Evolutionary conservation across 2,113 vertebrate species (phyloP).

Genomic region (Ascaphus truei): DNA sequence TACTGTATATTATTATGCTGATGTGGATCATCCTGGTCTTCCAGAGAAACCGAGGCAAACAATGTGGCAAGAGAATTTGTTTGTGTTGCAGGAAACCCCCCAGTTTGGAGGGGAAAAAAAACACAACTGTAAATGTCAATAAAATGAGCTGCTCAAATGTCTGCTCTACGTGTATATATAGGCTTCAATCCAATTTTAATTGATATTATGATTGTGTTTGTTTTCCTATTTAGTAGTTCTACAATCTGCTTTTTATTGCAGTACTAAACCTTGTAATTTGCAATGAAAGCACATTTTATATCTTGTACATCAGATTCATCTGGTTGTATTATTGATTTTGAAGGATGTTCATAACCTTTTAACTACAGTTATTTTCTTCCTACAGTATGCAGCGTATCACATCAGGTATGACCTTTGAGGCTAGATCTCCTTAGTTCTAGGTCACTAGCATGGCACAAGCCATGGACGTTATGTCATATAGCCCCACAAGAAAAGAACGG

Average conservation of each 20-base stretch:
- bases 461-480: background rate
- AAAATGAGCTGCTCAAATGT: background rate
- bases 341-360: background rate
- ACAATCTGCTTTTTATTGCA: constrained; percentile 1
- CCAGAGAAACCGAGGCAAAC: no score
- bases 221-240: background rate
- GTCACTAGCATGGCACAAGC: background rate
- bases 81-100: no score
- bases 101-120: no score
- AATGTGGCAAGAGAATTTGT: no score
- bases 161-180: background rate
- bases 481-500: background rate
- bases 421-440: background rate
- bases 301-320: background rate
- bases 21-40: no score
- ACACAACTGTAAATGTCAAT: background rate
- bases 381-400: background rate
- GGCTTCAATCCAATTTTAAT: background rate
- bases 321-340: background rate
- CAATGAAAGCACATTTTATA: background rate
- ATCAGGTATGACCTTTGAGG: background rate
- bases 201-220: background rate
- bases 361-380: background rate
- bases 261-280: background rate
- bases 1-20: no score